phyloP scores from a whole-genome alignment of 2,797 vertebrate species.

The Melanitta fusca region DNA sequence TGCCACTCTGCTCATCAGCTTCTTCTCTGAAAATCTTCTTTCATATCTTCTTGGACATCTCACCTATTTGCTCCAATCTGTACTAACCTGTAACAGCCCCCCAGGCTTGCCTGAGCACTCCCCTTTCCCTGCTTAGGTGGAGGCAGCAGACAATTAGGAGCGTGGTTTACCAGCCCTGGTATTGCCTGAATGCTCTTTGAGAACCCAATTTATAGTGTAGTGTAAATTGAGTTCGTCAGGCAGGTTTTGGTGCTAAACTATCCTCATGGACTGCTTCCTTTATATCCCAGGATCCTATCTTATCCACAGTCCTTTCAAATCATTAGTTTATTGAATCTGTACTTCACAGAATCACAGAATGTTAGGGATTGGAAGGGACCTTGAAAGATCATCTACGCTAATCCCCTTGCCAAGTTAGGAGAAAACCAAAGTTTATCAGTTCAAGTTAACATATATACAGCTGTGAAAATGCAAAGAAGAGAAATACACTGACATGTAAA shows the following conservation, averaged over 20 bases:
- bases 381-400: too few relatives aligned
- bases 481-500: neutral
- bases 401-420: neutral
- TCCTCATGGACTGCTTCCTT: neutral
- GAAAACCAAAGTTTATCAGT: neutral
- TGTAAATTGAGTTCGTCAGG: neutral
- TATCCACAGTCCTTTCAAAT: neutral
- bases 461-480: neutral
- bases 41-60: neutral
- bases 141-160: neutral
- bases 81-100: neutral
- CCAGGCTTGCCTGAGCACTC: neutral
- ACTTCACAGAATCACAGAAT: too few relatives aligned
- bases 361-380: too few relatives aligned
- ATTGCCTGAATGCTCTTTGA: neutral
- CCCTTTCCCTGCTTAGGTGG: neutral
- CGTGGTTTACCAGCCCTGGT: neutral
- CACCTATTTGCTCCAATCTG: neutral
- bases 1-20: neutral
- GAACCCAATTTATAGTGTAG: neutral
- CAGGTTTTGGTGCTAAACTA: neutral
- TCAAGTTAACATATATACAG: neutral
- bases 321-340: neutral
- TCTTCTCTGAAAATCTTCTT: neutral
- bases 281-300: neutral